These are phyloP conservation scores for Microtus obscurus DNA, from an alignment of 2,797 vertebrate genomes.

Conservation along the genomic window DNA sequence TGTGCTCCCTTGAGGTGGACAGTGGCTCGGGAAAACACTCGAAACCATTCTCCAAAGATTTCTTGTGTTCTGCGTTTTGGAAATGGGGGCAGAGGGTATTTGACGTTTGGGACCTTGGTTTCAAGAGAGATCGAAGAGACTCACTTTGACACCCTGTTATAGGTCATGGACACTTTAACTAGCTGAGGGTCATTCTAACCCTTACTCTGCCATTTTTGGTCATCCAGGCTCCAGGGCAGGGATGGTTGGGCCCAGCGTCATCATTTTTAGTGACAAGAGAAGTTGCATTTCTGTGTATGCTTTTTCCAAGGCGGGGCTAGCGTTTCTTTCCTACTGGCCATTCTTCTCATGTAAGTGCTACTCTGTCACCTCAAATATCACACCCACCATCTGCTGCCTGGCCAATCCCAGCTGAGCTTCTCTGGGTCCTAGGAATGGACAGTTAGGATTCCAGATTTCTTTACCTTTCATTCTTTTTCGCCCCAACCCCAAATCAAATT, in stretches of 20 bases:
- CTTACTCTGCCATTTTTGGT: neutral
- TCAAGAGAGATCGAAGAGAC: neutral
- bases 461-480: conserved; percentile 24
- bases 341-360: neutral
- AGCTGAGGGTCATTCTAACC: neutral
- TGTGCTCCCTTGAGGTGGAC: neutral
- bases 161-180: neutral
- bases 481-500: neutral
- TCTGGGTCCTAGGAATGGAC: neutral
- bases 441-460: neutral
- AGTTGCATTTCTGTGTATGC: conserved; percentile 52
- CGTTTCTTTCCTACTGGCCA: neutral
- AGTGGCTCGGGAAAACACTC: neutral
- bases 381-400: neutral
- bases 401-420: neutral
- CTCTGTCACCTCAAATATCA: neutral
- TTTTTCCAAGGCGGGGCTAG: conserved; percentile 24
- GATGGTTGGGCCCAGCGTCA: neutral
- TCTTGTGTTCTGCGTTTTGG: neutral
- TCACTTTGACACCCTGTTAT: neutral
- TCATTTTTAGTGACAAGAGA: conserved; percentile 3
- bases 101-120: neutral
- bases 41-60: conserved; percentile 30
- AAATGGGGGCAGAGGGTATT: neutral
- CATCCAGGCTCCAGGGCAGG: neutral